phyloP scores from a whole-genome alignment of 2,113 vertebrate species.

The Crotalus helleri region DNA sequence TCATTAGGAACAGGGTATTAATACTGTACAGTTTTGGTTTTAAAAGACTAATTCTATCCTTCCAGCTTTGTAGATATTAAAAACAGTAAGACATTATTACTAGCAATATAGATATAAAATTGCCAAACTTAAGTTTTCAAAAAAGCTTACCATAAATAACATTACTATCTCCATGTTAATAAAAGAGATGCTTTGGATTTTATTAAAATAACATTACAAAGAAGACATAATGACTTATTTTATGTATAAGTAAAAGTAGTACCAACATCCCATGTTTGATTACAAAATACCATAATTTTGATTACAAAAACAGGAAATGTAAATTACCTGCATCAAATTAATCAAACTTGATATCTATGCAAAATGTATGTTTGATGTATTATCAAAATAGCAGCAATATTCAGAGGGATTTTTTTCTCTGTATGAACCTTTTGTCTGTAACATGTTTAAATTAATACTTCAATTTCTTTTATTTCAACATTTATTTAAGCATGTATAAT shows the following conservation, averaged over 20 bases:
- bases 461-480: neutral
- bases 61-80: constrained; percentile 54
- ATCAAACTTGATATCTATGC: neutral
- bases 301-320: neutral
- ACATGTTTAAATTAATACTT: neutral
- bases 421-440: neutral
- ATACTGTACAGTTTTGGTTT: constrained; percentile 39
- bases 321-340: neutral
- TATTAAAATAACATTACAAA: neutral
- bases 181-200: neutral
- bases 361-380: neutral
- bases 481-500: neutral
- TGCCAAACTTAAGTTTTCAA: neutral
- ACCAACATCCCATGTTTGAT: neutral
- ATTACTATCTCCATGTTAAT: constrained; percentile 32
- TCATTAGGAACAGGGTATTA: constrained; percentile 57
- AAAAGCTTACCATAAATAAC: neutral
- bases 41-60: constrained; percentile 62
- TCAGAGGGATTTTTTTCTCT: neutral
- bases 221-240: neutral
- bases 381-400: neutral
- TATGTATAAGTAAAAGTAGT: neutral
- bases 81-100: constrained; percentile 58
- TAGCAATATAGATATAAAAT: neutral
- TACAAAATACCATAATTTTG: neutral